Evolutionary conservation across 2,888 invertebrate genomes (phyloP), one percentile per base, ranked within the genome.

Genomic region (Rutpela maculata): DNA sequence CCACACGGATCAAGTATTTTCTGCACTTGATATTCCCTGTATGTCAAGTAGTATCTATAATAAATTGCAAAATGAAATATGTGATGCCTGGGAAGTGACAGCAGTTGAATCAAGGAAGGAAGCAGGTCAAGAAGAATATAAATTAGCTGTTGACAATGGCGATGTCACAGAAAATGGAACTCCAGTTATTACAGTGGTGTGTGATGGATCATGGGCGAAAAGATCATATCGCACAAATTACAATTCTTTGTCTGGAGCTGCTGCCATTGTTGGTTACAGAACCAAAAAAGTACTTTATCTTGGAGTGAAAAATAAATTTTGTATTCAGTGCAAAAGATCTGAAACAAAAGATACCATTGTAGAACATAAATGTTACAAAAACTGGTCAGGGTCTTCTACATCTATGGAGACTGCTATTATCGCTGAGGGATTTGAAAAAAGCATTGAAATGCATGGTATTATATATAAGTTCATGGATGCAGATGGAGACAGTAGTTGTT

Each of bases 351-450:
- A 11, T 43, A 10, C 11, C 11, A 11, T 43, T 11, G 11, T 43
- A 43, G 38, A 43, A 43, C 63, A 62, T 62, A 35, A n/a, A 9
- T 62, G 63, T 56, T 56, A 17, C 10, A 56, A 56, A 56, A 62
- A 62, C 26, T 56, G 56, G 56, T 7, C 17, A n/a, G 18, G 18
- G 10, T 56, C 56, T n/a, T 56, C 56, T 5, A 18, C 56, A n/a
- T 6, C 17, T 56, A 56, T 17, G 10, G 56, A 17, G 18, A 6
- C 17, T 6, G 56, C 4, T 7, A 56, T 7, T 4, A n/a, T 55
- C 12, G 55, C 12, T 12, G 55, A 55, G n/a, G 55, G 12, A 4
- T 12, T 55, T 55, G 12, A 7, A 55, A 55, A 55, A 12, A 55
- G 5, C 3, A n/a, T 12, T n/a, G 4, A n/a, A 3, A 55, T 55